Conservation (phyloP, 2,113 vertebrate genomes). For the Bothrops jararaca region DNA sequence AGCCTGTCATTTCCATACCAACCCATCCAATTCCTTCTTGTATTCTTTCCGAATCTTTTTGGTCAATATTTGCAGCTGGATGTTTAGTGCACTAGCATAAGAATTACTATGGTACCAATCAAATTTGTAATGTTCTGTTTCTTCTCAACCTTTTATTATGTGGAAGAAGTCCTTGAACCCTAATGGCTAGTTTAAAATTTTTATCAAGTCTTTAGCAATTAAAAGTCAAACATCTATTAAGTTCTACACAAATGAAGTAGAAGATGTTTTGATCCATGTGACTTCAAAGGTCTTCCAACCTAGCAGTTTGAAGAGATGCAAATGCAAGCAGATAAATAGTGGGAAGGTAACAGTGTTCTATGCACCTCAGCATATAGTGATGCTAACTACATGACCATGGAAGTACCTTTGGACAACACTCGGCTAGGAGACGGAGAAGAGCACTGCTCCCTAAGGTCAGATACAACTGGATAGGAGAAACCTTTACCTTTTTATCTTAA, state of each 20-base stretch:
- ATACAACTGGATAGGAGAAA: too few relatives aligned
- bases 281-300: background rate
- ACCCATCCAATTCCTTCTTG: background rate
- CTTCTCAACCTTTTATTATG: conserved; percentile 10
- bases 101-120: conserved; percentile 31
- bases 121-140: conserved; percentile 37
- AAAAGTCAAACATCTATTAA: conserved; percentile 50
- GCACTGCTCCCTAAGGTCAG: too few relatives aligned
- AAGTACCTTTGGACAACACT: too few relatives aligned
- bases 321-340: too few relatives aligned
- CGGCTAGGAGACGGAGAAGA: too few relatives aligned
- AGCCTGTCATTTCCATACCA: background rate
- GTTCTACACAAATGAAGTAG: conserved; percentile 42
- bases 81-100: background rate
- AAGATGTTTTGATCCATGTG: conserved; percentile 39
- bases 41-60: background rate
- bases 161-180: conserved; percentile 54
- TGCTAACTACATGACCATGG: too few relatives aligned
- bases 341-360: too few relatives aligned
- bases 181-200: conserved; percentile 66
- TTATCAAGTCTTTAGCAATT: conserved; percentile 61
- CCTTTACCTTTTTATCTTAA: too few relatives aligned
- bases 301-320: too few relatives aligned
- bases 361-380: too few relatives aligned
- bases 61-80: conserved; percentile 19